phyloP scores from a whole-genome alignment of 2,888 invertebrate species.

The Xanthostigma xanthostigma region DNA sequence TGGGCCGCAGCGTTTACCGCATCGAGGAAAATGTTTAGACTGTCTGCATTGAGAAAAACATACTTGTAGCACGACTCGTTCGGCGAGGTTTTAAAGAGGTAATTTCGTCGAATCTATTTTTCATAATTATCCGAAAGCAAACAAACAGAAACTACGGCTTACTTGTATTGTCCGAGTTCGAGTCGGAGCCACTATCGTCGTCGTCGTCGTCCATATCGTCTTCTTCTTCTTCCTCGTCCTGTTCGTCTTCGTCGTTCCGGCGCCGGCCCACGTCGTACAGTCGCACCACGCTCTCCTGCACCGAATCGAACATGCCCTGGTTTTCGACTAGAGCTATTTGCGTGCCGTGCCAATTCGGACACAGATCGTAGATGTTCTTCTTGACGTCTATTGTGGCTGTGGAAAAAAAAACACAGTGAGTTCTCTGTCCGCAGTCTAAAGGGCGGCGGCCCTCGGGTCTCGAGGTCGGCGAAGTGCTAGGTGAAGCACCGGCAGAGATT shows the following conservation, averaged over 20 bases:
- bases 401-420: constrained; percentile 14
- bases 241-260: constrained; percentile 79
- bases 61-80: background rate
- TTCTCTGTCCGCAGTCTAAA: background rate
- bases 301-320: constrained; percentile 64
- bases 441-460: too few species aligned
- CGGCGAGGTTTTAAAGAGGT: background rate
- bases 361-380: constrained; percentile 72
- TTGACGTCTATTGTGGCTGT: constrained; percentile 87
- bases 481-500: too few species aligned
- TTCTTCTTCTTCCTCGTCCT: constrained; percentile 53
- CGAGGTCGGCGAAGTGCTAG: too few species aligned
- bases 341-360: constrained; percentile 68
- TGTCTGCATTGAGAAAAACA: constrained; percentile 4
- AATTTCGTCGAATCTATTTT: background rate
- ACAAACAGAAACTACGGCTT: background rate
- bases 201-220: constrained; percentile 45
- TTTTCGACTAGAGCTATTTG: constrained; percentile 87
- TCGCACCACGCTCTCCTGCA: constrained; percentile 80
- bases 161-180: constrained; percentile 29
- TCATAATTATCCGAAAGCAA: background rate
- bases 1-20: constrained; percentile 7
- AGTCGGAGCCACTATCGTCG: constrained; percentile 38
- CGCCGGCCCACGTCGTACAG: constrained; percentile 85
- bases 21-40: constrained; percentile 9